Percentiles rank a stretch among this genome's conserved stretches.
Conservation (phyloP, 1,140 invertebrate species). For the Drosophila mojavensis region DNA sequence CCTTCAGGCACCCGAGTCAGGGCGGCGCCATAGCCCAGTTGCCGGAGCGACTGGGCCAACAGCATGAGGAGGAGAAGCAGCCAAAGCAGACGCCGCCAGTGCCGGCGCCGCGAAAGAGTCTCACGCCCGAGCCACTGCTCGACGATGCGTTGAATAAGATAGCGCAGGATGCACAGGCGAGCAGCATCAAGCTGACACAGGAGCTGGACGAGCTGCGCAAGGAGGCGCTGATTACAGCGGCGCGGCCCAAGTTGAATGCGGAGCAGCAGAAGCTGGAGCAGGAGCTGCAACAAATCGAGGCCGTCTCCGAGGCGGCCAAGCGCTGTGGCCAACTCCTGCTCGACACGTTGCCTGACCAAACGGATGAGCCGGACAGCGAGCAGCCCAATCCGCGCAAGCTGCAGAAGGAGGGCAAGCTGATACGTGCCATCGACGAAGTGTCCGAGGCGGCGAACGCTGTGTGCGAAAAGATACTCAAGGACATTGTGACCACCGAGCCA, state of each 20-base stretch:
- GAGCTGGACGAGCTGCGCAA: conserved; percentile 83
- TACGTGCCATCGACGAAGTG: conserved; percentile 78
- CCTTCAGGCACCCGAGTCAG: conserved; percentile 76
- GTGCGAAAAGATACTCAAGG: conserved; percentile 80
- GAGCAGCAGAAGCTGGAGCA: conserved; percentile 75
- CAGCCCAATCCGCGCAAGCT: conserved; percentile 54
- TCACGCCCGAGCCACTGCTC: conserved; percentile 80
- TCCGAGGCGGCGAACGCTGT: conserved; percentile 80
- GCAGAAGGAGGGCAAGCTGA: conserved; percentile 75
- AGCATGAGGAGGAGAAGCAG: conserved; percentile 29
- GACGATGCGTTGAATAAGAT: conserved; percentile 86
- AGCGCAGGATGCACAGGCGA: conserved; percentile 86
- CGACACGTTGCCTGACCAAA: conserved; percentile 75
- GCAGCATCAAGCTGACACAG: conserved; percentile 85
- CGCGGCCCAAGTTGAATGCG: conserved; percentile 61
- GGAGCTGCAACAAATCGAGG: conserved; percentile 80
- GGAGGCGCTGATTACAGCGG: conserved; percentile 74
- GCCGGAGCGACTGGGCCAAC: conserved; percentile 54
- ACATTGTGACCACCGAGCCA: conserved; percentile 79
- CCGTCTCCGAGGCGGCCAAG: conserved; percentile 84
- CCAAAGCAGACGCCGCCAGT: conserved; percentile 53
- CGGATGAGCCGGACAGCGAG: conserved; percentile 23
- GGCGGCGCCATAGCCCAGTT: conserved; percentile 76
- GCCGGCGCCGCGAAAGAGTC: conserved; percentile 73
- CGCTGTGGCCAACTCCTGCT: conserved; percentile 84